Percentiles rank a stretch among this genome's conserved stretches.
Conservation (phyloP, 2,113 vertebrate species). For the Pluvianellus socialis region DNA sequence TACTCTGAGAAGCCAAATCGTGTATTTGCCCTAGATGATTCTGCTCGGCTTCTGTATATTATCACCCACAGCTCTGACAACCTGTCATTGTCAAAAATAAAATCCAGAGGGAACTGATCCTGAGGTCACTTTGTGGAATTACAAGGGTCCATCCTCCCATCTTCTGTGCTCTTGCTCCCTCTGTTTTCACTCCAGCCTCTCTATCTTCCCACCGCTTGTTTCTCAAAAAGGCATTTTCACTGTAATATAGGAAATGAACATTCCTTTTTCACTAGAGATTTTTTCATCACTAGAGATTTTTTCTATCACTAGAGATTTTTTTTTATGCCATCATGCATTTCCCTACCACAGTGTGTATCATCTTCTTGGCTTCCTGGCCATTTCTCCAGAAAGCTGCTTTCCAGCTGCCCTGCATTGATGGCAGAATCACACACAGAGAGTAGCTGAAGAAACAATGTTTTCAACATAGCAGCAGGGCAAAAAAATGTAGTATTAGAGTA, state of each 20-base stretch:
- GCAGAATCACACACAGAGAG: background rate
- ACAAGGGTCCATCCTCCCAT: background rate
- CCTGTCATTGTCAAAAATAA: background rate
- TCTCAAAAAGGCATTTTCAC: background rate
- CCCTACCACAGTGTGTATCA: background rate
- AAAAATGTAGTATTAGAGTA: background rate
- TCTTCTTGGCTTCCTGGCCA: background rate
- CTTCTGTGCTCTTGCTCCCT: background rate
- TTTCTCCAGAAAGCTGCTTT: background rate
- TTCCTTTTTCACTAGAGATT: too few species aligned
- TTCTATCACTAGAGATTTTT: background rate
- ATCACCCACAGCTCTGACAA: background rate
- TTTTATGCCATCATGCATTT: background rate
- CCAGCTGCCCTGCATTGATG: background rate
- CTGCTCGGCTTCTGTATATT: background rate
- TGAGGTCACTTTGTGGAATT: background rate
- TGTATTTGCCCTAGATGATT: background rate
- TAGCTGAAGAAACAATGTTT: background rate
- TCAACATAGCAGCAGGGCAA: background rate
- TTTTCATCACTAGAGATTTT: background rate
- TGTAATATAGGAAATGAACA: background rate
- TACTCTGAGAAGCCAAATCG: background rate
- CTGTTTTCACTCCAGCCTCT: fast-evolving
- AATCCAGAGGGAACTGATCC: fast-evolving
- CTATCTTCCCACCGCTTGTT: background rate